These are phyloP conservation scores for Hemiscyllium ocellatum DNA, from an alignment of 2,113 vertebrate genomes.

Conservation along the genomic window DNA sequence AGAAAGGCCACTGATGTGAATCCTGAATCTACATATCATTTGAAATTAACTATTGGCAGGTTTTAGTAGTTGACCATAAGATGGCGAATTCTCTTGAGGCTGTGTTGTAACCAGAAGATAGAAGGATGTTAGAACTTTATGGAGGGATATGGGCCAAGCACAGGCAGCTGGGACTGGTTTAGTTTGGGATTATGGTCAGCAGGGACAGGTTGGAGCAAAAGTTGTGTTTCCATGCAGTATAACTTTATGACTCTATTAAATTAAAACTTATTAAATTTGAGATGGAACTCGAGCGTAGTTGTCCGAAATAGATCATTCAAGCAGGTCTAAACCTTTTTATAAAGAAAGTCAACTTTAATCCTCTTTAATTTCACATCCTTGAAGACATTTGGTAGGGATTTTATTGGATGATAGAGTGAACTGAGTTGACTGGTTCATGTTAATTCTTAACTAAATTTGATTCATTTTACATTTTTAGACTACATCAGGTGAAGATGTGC, in stretches of 20 bases:
- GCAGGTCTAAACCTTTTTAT: background rate
- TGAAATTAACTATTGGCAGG: background rate
- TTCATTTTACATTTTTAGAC: conserved; percentile 60
- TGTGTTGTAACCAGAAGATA: no score
- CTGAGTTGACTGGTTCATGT: background rate
- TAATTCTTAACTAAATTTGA: background rate
- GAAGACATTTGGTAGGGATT: background rate
- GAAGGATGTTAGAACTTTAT: no score
- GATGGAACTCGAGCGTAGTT: background rate
- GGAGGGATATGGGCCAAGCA: no score
- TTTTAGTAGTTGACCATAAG: background rate
- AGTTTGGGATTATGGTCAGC: no score
- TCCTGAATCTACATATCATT: background rate
- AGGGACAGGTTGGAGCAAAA: no score
- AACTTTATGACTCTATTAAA: no score
- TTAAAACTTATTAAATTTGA: background rate
- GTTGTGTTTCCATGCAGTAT: no score
- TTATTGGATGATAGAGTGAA: background rate
- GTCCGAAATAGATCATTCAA: background rate
- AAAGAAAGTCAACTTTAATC: background rate
- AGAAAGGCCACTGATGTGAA: background rate
- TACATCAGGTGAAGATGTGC: conserved; percentile 93
- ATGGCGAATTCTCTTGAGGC: background rate
- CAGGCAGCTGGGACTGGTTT: no score
- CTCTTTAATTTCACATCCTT: background rate